phyloP scores from a whole-genome alignment of 2,113 vertebrate genomes.

The Psophia crepitans region DNA sequence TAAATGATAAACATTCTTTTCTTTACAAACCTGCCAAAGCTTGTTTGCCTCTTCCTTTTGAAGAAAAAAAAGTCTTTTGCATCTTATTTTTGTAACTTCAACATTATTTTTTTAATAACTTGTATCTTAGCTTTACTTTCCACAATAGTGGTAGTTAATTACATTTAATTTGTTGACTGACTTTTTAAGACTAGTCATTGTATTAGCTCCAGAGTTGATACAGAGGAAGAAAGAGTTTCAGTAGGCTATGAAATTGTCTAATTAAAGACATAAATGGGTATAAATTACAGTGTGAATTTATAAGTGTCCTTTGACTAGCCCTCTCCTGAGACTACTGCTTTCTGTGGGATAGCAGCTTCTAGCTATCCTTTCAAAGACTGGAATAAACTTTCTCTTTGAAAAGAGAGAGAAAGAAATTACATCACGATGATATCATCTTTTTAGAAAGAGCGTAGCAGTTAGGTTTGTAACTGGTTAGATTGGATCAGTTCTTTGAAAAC shows the following conservation, averaged over 20 bases:
- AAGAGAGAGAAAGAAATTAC: background rate
- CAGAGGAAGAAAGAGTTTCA: background rate
- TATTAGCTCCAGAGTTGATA: background rate
- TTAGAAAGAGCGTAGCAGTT: background rate
- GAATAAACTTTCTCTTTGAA: background rate
- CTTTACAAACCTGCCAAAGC: background rate
- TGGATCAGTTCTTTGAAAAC: background rate
- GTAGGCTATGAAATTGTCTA: background rate
- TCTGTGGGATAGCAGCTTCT: background rate
- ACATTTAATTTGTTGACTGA: background rate
- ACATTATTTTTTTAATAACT: background rate
- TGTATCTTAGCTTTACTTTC: background rate
- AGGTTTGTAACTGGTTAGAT: background rate
- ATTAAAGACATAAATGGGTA: background rate
- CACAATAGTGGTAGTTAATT: background rate
- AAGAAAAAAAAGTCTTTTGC: background rate
- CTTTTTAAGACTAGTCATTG: background rate
- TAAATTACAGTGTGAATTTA: background rate
- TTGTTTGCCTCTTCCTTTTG: background rate
- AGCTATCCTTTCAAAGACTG: background rate
- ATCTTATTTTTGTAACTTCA: background rate
- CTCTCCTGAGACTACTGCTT: background rate
- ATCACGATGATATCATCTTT: background rate
- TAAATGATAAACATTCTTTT: background rate
- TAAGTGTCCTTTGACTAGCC: background rate